A percentile compares a stretch with the other conserved stretches of the same genome.
These are phyloP conservation scores for Hoplostethus atlanticus DNA, from an alignment of 2,797 vertebrate genomes.

Conservation along the genomic window DNA sequence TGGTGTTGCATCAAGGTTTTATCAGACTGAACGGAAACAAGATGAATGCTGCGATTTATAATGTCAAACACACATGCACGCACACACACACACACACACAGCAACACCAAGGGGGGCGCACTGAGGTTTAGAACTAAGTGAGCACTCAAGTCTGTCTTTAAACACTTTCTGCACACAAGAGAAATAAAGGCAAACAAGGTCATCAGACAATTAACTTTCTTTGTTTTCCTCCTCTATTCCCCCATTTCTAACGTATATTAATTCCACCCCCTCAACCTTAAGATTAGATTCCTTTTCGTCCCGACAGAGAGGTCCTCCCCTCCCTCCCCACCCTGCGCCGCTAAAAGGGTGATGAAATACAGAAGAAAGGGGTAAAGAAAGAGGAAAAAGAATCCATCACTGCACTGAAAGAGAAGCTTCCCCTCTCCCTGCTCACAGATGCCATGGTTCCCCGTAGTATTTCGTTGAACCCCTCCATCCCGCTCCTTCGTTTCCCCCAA, in stretches of 20 bases:
- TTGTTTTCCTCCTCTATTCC: conserved; percentile 54
- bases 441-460: conserved; percentile 46
- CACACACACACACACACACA: conserved; percentile 5
- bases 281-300: conserved; percentile 65
- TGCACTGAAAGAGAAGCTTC: conserved; percentile 45
- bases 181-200: conserved; percentile 73
- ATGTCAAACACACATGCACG: background rate
- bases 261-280: conserved; percentile 71
- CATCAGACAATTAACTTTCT: conserved; percentile 67
- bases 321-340: conserved; percentile 1
- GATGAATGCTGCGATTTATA: background rate
- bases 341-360: conserved; percentile 73
- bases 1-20: conserved; percentile 1
- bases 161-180: conserved; percentile 38
- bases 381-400: conserved; percentile 35
- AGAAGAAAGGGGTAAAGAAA: conserved; percentile 64
- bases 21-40: background rate
- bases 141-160: conserved; percentile 21
- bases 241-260: conserved; percentile 67
- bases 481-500: conserved; percentile 50
- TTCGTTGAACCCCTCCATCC: conserved; percentile 61
- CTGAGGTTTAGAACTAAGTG: conserved; percentile 12
- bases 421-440: conserved; percentile 50
- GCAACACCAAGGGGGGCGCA: conserved; percentile 8
- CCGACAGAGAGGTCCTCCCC: conserved; percentile 49